These are phyloP conservation scores for Pterocles burchelli DNA, from an alignment of 2,113 vertebrate genomes.

Conservation along the genomic window DNA sequence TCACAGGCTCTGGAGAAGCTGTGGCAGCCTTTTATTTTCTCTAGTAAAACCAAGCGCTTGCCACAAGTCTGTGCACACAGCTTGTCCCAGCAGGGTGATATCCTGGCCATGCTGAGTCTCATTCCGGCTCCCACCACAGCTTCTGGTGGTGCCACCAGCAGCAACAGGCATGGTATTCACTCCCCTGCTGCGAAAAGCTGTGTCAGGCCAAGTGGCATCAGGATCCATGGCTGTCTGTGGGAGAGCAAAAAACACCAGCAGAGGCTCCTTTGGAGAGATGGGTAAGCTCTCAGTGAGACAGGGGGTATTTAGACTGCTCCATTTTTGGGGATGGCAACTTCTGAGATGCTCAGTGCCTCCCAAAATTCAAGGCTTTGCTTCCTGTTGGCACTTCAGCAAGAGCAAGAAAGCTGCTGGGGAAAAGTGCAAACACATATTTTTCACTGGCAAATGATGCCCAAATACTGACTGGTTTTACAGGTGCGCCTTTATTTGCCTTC, in stretches of 20 bases:
- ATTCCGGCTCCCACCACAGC: not conserved
- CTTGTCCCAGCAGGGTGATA: not conserved
- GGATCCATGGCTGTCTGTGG: not conserved
- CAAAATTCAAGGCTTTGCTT: not conserved
- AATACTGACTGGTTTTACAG: not conserved
- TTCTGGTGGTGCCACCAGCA: not conserved
- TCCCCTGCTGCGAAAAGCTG: not conserved
- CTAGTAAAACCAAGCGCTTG: not conserved
- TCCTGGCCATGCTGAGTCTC: fast-evolving
- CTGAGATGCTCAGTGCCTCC: not conserved
- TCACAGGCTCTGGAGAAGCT: not conserved
- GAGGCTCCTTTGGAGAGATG: not conserved
- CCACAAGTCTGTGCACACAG: not conserved
- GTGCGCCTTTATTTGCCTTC: not conserved
- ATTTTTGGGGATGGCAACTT: not conserved
- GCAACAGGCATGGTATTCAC: not conserved
- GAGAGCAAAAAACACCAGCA: not conserved
- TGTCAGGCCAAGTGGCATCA: not conserved
- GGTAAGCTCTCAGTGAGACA: not conserved
- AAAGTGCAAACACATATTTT: not conserved
- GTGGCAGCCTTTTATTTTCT: not conserved
- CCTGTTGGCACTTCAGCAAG: not conserved
- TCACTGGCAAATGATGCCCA: not conserved
- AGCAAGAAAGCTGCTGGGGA: not conserved
- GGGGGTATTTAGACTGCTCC: not conserved